Conservation (phyloP, 2,888 invertebrate species). For the Coelinius sp. region DNA sequence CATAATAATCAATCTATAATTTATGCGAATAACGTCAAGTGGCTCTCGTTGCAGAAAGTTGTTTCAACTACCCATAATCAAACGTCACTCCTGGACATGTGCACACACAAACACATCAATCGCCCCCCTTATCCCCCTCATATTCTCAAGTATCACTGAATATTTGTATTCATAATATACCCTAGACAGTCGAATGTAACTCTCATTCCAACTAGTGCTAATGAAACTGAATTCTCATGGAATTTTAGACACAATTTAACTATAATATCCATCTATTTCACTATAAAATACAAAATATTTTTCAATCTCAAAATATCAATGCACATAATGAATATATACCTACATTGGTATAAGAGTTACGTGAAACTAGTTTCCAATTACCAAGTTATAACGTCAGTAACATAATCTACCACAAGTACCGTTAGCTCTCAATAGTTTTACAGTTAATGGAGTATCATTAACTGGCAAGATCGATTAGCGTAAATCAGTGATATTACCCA, state of each 20-base stretch:
- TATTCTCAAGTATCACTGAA: neutral
- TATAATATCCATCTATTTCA: no score
- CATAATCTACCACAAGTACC: constrained; percentile 37
- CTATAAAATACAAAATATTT: neutral
- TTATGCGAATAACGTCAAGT: constrained; percentile 45
- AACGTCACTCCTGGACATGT: neutral
- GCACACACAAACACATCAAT: neutral
- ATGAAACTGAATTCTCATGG: constrained; percentile 9
- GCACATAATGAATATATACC: no score
- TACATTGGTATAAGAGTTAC: constrained; percentile 35
- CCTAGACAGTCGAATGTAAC: neutral
- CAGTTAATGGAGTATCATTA: constrained; percentile 36
- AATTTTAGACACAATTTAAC: no score
- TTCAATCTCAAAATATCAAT: neutral
- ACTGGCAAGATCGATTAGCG: constrained; percentile 53
- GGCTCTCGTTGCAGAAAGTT: constrained; percentile 46
- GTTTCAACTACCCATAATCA: constrained; percentile 6
- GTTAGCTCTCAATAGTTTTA: constrained; percentile 22
- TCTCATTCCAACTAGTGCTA: constrained; percentile 1
- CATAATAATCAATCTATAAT: constrained; percentile 46
- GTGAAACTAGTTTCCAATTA: constrained; percentile 48
- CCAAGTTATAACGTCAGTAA: constrained; percentile 39
- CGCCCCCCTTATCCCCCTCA: no score
- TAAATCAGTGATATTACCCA: constrained; percentile 51
- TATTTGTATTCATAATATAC: constrained; percentile 2